Percentiles rank a stretch among this genome's conserved stretches.
Conservation (phyloP, 1,140 invertebrate genomes). For the Euura lappo region DNA sequence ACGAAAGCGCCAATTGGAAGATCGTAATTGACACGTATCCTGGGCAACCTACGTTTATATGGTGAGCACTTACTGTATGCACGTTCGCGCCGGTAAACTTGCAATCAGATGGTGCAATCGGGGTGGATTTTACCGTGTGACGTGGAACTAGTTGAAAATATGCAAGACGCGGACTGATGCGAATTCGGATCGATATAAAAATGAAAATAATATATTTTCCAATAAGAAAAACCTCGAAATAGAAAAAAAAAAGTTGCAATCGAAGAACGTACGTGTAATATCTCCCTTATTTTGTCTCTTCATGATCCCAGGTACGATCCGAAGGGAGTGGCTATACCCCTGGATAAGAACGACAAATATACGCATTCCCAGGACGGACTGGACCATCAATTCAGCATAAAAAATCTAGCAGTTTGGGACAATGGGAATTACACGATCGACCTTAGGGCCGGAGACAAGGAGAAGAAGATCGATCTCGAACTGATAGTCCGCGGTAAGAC, state of each 20-base stretch:
- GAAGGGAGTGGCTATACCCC: too few relatives aligned
- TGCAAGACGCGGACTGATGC: too few relatives aligned
- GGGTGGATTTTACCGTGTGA: neutral
- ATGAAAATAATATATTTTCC: too few relatives aligned
- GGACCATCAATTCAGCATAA: too few relatives aligned
- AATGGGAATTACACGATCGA: neutral
- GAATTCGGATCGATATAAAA: too few relatives aligned
- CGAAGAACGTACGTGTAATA: neutral
- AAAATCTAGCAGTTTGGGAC: too few relatives aligned
- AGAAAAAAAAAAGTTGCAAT: neutral
- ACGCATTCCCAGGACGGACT: neutral
- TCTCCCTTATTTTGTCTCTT: too few relatives aligned
- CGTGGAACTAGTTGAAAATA: too few relatives aligned
- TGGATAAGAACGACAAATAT: neutral
- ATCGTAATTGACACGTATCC: neutral
- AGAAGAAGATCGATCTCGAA: neutral
- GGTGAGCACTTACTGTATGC: neutral
- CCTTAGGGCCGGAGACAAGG: neutral
- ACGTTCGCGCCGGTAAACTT: too few relatives aligned
- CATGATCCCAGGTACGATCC: too few relatives aligned
- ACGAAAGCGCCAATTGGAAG: neutral
- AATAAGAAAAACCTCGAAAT: too few relatives aligned
- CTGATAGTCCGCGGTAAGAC: neutral
- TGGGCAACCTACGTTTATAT: neutral
- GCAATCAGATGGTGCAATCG: neutral